Base-by-base conservation (phyloP, 2,113 vertebrate genomes). In the Paracanthobrama guichenoti region DNA sequence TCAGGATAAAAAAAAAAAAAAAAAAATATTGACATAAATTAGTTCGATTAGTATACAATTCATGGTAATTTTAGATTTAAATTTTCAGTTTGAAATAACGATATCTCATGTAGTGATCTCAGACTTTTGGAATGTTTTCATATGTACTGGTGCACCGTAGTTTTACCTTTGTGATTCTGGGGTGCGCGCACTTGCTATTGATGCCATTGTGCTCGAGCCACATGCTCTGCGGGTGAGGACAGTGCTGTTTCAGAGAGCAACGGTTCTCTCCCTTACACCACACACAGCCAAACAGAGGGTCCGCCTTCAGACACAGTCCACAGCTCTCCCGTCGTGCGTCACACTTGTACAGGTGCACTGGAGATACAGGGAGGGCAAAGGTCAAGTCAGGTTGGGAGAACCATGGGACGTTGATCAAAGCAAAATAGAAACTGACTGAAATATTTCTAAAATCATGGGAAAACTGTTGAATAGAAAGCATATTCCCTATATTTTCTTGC, bases 271-370 rank as follows among this genome's bases (percentile, higher is more conserved):
- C 94, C 89, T 96, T 96, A 39, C 98, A 99, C 98, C 98, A 99
- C 82, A 98, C 98, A 0, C 98, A 99, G 64, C 97, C 95, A 0
- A 98, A 99, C 85, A 97, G 96, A 0, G 96, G 97, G 89, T 99
- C 96, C 0, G 98, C 98, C 91, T 99, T 99, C 89, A 99, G 95
- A 91, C 98, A 99, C 89, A 98, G 90, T 50, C 98, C 98, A 0
- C 98, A 99, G 95, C 97, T 99, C 87, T 97, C 96, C 0, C 97
- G 90, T 91, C 96, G 96, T 77, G 98, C 98, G 8, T 97, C 97
- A 0, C 98, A 99, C 87, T 99, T 99, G 90, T 99, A 99, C 60
- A 99, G 95, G 91, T 98, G 97, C 88, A 99, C 98, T 99, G 66
- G 3, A 22, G 79, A 82, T 57, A 71, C 62, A 71, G 48, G 44